These are phyloP conservation scores for Pseudopleuronectes americanus DNA, from an alignment of 2,797 vertebrate genomes.

Conservation along the genomic window DNA sequence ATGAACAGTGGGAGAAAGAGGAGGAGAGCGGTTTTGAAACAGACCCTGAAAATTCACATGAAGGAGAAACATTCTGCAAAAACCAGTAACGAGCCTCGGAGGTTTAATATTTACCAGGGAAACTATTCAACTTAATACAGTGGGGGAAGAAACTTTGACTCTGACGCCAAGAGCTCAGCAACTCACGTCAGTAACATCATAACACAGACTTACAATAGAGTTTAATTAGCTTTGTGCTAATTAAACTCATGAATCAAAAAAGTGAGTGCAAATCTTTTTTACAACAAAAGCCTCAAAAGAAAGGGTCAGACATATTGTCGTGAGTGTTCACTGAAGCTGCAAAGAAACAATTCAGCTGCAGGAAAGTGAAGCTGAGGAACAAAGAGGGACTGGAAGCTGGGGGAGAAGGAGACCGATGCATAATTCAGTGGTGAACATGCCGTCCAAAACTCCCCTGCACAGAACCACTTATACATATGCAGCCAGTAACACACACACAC, in stretches of 20 bases:
- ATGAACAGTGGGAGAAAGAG: conserved; percentile 12
- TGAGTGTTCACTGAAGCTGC: not conserved
- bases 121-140: not conserved
- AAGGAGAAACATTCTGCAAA: conserved; percentile 2
- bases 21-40: conserved; percentile 12
- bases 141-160: not conserved
- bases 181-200: too few relatives aligned
- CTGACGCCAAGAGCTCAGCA: too few relatives aligned
- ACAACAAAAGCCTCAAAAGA: too few relatives aligned
- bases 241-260: not conserved
- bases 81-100: not conserved
- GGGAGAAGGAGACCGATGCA: conserved; percentile 24
- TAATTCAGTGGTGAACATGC: conserved; percentile 51
- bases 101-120: not conserved
- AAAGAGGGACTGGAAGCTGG: conserved; percentile 37
- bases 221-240: too few relatives aligned
- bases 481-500: conserved; percentile 49
- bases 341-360: not conserved
- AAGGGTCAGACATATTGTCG: too few relatives aligned
- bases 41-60: conserved; percentile 9
- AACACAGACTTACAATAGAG: too few relatives aligned
- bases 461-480: conserved; percentile 60
- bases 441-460: conserved; percentile 52
- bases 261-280: too few relatives aligned
- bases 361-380: conserved; percentile 25